Evolutionary conservation across 2,113 vertebrate genomes (phyloP).

Genomic region (Sylvietta virens): DNA sequence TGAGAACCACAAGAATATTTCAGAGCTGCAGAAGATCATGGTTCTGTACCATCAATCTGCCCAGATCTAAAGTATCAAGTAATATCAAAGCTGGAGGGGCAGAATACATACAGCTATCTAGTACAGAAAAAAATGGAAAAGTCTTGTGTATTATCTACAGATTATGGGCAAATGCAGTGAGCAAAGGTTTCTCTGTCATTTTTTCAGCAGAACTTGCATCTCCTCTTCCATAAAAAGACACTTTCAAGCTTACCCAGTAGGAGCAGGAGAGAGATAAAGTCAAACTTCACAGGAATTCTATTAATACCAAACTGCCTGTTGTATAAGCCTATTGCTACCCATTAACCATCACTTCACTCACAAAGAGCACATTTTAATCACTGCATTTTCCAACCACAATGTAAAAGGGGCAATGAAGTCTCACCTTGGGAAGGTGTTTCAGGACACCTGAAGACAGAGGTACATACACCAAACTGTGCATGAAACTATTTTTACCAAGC

Average conservation of each 20-base stretch:
- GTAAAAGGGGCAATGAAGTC: background rate
- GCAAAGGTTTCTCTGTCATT: background rate
- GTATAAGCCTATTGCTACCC: background rate
- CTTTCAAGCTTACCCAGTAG: background rate
- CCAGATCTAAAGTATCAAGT: background rate
- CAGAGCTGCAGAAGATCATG: background rate
- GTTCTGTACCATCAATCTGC: background rate
- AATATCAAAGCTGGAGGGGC: background rate
- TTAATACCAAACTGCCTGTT: background rate
- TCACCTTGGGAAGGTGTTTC: background rate
- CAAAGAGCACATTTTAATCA: background rate
- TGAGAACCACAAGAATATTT: background rate
- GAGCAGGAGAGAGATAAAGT: background rate
- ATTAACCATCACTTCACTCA: background rate
- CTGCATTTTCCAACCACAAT: background rate
- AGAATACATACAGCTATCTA: background rate
- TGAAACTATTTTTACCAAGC: background rate
- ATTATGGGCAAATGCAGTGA: background rate
- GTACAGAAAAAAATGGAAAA: background rate
- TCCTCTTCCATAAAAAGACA: background rate
- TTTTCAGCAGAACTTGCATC: background rate
- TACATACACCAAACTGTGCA: background rate
- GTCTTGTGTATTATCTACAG: background rate
- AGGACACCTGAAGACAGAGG: background rate
- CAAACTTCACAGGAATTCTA: background rate